Percentiles rank a stretch among this genome's conserved stretches.
Evolutionary conservation across 2,113 vertebrate species (phyloP).

Genomic region (Gyps fulvus): DNA sequence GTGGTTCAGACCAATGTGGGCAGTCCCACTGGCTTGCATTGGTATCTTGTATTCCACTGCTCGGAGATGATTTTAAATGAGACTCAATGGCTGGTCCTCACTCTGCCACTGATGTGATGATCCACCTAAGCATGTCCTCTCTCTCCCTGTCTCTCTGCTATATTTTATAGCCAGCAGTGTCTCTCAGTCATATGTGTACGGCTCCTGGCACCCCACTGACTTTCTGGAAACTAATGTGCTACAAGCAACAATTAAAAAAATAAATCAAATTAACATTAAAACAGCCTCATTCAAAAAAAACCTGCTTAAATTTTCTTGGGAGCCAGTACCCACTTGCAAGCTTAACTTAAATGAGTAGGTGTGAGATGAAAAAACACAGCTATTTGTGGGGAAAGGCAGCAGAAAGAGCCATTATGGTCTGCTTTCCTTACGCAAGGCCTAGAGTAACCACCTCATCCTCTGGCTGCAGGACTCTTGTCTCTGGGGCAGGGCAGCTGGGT

Average conservation of each 20-base stretch:
- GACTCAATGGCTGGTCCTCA: neutral
- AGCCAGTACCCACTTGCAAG: neutral
- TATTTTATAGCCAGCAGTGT: neutral
- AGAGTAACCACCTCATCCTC: neutral
- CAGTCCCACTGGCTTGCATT: neutral
- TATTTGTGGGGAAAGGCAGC: neutral
- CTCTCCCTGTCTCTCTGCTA: neutral
- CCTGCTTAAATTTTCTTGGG: neutral
- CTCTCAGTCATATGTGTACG: neutral
- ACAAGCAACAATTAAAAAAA: neutral
- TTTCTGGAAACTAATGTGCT: neutral
- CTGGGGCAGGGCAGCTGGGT: neutral
- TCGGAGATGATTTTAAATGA: neutral
- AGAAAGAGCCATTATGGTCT: neutral
- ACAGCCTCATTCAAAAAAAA: neutral
- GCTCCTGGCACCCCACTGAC: neutral
- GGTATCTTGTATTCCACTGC: neutral
- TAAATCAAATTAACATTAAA: neutral
- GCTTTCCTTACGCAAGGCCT: neutral
- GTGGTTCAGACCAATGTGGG: neutral
- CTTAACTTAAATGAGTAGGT: neutral
- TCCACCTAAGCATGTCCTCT: neutral
- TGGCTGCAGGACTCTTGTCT: neutral
- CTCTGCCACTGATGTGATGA: neutral
- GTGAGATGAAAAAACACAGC: neutral